These are phyloP conservation scores for Microcebus murinus DNA, from an alignment of 2,113 vertebrate genomes.

Conservation along the genomic window DNA sequence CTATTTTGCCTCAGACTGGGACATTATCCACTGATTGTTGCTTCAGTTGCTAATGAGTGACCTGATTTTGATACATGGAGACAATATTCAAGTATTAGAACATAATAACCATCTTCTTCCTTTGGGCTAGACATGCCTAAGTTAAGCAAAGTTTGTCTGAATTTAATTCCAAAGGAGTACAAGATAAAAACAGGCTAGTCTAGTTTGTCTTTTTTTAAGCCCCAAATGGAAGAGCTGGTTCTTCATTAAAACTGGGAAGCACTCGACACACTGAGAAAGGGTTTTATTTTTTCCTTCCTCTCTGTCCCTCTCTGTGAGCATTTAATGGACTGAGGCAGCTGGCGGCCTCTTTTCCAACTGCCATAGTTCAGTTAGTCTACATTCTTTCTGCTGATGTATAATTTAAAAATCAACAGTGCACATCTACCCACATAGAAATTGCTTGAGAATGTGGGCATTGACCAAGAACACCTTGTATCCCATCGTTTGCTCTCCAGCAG, in stretches of 20 bases:
- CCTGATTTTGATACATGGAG: slow-evolving; percentile 35
- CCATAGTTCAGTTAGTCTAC: not conserved
- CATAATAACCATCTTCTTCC: slow-evolving; percentile 32
- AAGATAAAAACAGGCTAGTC: slow-evolving; percentile 12
- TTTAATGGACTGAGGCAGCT: slow-evolving; percentile 19
- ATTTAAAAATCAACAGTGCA: slow-evolving; percentile 60
- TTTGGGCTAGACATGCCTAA: not conserved
- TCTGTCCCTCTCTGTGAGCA: not conserved
- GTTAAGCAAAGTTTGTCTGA: slow-evolving; percentile 40
- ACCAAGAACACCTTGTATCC: not conserved
- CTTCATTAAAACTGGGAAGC: slow-evolving; percentile 46
- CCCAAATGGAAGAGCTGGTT: not conserved
- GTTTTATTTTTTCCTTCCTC: not conserved
- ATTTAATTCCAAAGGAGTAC: slow-evolving; percentile 38
- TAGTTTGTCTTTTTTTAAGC: not conserved
- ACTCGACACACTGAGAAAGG: not conserved
- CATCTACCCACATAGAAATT: not conserved
- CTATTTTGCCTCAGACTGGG: not conserved
- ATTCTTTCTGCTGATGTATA: slow-evolving; percentile 11
- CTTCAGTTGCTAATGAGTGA: not conserved
- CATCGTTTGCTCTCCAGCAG: not conserved
- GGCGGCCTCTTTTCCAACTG: slow-evolving; percentile 22
- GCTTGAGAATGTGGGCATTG: not conserved
- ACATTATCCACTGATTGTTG: not conserved
- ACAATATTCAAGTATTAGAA: not conserved